A percentile compares a stretch with the other conserved stretches of the same genome.
Conservation (phyloP, 2,888 invertebrate species). For the Eupithecia subumbrata region DNA sequence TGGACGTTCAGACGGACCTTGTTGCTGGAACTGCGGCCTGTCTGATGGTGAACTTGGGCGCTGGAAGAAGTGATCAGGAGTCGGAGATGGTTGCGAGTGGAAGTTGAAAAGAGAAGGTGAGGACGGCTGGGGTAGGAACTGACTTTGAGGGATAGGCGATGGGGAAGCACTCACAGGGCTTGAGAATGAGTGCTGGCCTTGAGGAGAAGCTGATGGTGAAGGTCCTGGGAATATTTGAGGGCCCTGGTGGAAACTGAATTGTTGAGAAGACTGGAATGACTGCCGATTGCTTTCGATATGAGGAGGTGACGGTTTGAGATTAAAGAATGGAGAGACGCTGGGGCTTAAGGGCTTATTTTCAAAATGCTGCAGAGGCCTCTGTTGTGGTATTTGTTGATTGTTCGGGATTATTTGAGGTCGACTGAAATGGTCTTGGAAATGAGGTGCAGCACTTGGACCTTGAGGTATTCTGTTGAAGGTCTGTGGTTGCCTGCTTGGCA, state of each 20-base stretch:
- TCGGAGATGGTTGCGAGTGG: constrained; percentile 70
- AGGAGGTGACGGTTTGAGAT: constrained; percentile 77
- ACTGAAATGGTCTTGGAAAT: constrained; percentile 69
- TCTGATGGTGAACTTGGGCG: constrained; percentile 66
- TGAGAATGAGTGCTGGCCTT: constrained; percentile 63
- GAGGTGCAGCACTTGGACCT: constrained; percentile 66
- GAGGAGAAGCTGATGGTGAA: constrained; percentile 57
- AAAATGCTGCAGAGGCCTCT: constrained; percentile 71
- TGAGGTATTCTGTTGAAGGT: constrained; percentile 64
- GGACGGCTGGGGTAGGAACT: constrained; percentile 75
- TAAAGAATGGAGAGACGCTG: constrained; percentile 73
- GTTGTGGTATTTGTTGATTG: constrained; percentile 81
- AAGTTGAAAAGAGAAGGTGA: constrained; percentile 72
- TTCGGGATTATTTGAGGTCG: constrained; percentile 64
- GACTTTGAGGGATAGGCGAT: constrained; percentile 65
- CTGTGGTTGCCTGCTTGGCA: constrained; percentile 67
- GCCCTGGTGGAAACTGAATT: constrained; percentile 78
- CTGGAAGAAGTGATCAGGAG: constrained; percentile 60
- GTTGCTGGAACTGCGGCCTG: constrained; percentile 56
- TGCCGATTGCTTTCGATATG: constrained; percentile 72
- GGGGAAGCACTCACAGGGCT: constrained; percentile 60
- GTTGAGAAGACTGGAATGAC: constrained; percentile 73
- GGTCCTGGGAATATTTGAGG: constrained; percentile 66
- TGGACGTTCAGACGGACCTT: constrained; percentile 64
- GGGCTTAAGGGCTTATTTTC: constrained; percentile 72